phyloP scores from a whole-genome alignment of 2,888 invertebrate genomes.

The Kryphioiulus occultus region DNA sequence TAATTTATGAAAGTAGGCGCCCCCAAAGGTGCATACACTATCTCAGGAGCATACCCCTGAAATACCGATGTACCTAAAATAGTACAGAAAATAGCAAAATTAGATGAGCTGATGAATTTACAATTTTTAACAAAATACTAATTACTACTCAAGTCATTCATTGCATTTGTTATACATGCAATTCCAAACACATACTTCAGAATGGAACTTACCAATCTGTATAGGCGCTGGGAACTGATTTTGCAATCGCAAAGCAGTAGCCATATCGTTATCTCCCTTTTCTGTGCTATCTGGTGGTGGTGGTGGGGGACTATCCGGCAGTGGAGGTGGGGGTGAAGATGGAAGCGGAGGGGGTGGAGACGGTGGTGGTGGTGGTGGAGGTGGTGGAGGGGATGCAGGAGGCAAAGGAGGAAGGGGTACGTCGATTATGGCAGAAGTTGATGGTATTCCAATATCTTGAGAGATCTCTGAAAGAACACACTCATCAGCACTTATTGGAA shows the following conservation, averaged over 20 bases:
- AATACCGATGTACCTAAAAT: neutral
- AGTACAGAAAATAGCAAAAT: neutral
- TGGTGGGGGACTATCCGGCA: conserved; percentile 61
- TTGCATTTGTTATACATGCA: neutral
- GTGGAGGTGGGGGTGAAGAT: conserved; percentile 67
- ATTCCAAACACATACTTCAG: neutral
- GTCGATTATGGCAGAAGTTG: neutral
- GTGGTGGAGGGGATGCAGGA: conserved; percentile 62
- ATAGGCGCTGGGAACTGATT: conserved; percentile 1
- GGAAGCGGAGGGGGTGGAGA: conserved; percentile 41
- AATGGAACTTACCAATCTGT: neutral
- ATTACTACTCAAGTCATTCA: too few relatives aligned
- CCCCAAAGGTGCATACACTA: neutral
- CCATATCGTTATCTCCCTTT: conserved; percentile 54
- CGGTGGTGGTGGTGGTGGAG: conserved; percentile 65
- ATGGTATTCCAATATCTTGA: neutral
- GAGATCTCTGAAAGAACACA: neutral
- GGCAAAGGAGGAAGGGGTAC: conserved; percentile 25
- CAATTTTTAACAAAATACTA: too few relatives aligned
- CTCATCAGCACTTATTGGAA: neutral
- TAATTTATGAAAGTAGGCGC: neutral
- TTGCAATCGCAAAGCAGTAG: neutral
- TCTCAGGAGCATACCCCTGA: neutral
- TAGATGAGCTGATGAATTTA: neutral
- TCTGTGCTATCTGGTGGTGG: conserved; percentile 63